Percentiles rank a stretch among this genome's conserved stretches.
Conservation (phyloP, 1,140 invertebrate species). For the Dendrolimus punctatus region DNA sequence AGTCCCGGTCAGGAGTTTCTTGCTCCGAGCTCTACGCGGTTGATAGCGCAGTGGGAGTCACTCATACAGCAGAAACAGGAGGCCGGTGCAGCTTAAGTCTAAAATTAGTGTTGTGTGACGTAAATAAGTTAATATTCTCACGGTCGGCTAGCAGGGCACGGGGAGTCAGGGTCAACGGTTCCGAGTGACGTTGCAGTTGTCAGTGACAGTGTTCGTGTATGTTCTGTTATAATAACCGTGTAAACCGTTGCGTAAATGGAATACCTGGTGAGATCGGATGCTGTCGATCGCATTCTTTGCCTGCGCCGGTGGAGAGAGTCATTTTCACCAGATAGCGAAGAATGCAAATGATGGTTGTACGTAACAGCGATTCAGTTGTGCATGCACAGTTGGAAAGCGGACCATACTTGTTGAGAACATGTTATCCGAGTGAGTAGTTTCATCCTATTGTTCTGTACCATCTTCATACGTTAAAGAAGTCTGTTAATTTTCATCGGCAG, state of each 20-base stretch:
- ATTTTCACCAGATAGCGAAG: constrained; percentile 54
- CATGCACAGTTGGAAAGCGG: constrained; percentile 54
- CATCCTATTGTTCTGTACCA: constrained; percentile 56
- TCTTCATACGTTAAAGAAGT: constrained; percentile 35
- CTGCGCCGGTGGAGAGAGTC: constrained; percentile 44
- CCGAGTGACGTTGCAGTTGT: background rate
- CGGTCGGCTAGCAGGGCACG: constrained; percentile 8
- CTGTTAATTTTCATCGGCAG: constrained; percentile 29
- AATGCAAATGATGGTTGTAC: constrained; percentile 64
- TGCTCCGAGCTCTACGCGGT: constrained; percentile 73
- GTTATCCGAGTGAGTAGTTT: constrained; percentile 46
- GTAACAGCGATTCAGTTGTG: constrained; percentile 37
- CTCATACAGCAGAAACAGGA: constrained; percentile 74
- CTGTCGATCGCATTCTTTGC: constrained; percentile 33
- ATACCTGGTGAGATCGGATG: background rate
- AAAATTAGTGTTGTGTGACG: constrained; percentile 25
- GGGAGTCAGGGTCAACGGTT: constrained; percentile 1
- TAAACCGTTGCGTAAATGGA: constrained; percentile 1
- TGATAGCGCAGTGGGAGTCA: constrained; percentile 76
- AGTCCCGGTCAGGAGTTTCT: constrained; percentile 69
- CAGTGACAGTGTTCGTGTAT: constrained; percentile 1
- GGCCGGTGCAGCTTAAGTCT: constrained; percentile 62
- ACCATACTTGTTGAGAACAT: constrained; percentile 31
- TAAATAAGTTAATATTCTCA: constrained; percentile 5
- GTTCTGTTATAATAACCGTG: background rate